Evolutionary conservation across 2,888 invertebrate species (phyloP).

Genomic region (Leptothorax acervorum): DNA sequence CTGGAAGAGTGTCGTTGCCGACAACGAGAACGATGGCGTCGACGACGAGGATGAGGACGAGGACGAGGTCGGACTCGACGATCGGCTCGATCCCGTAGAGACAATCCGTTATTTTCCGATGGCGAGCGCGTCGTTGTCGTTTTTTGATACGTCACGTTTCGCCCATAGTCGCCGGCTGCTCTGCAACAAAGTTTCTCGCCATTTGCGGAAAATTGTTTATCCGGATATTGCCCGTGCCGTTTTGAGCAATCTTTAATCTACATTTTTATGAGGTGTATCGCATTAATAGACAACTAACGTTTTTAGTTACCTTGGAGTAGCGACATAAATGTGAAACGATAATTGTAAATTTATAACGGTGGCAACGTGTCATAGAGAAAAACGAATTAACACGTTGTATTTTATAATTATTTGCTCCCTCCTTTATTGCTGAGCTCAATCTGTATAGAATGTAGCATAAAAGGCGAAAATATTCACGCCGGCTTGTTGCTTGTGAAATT

Average conservation of each 20-base stretch:
- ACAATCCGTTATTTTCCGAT: constrained; percentile 50
- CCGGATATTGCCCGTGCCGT: constrained; percentile 42
- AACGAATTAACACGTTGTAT: background rate
- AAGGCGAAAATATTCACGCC: constrained; percentile 26
- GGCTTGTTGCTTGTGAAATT: constrained; percentile 56
- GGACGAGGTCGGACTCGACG: constrained; percentile 49
- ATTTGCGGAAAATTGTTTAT: constrained; percentile 57
- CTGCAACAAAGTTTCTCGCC: constrained; percentile 42
- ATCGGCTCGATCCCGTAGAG: constrained; percentile 54
- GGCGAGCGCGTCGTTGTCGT: constrained; percentile 33
- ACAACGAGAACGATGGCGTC: constrained; percentile 10
- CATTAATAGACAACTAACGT: background rate
- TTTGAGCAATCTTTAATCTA: constrained; percentile 50
- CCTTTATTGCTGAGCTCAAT: background rate
- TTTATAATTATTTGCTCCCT: background rate
- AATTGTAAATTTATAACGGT: background rate
- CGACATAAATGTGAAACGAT: background rate
- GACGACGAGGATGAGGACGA: constrained; percentile 26
- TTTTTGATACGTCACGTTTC: constrained; percentile 58
- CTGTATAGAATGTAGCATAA: background rate
- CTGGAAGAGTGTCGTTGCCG: constrained; percentile 34
- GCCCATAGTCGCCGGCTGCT: constrained; percentile 55
- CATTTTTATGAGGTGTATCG: constrained; percentile 36
- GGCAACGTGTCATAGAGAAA: background rate
- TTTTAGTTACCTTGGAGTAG: background rate